phyloP scores from a whole-genome alignment of 2,888 invertebrate species.

The Tenthredo notha region DNA sequence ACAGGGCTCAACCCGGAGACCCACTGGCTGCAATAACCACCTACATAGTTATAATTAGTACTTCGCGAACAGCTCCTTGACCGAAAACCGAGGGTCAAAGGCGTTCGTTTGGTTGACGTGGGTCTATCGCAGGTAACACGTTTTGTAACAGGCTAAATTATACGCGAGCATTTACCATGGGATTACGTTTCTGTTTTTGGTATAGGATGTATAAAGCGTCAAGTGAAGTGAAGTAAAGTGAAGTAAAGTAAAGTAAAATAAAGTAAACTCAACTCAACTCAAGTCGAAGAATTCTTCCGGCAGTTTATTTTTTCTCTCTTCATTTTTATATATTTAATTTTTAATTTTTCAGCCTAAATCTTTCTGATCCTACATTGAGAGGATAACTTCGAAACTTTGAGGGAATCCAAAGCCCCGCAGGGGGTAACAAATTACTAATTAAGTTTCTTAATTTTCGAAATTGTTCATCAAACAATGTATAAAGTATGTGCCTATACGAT shows the following conservation, averaged over 20 bases:
- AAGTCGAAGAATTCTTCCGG: not conserved
- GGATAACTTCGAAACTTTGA: not conserved
- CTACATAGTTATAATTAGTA: slow-evolving; percentile 21
- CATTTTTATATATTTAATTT: not conserved
- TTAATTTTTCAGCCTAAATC: not conserved
- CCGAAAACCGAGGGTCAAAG: slow-evolving; percentile 12
- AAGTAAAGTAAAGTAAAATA: not conserved
- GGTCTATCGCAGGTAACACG: not conserved
- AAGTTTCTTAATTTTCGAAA: slow-evolving; percentile 20
- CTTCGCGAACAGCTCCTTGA: not conserved
- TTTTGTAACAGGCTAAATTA: not conserved
- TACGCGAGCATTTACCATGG: not conserved
- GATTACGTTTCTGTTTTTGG: not conserved
- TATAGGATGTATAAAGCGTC: not conserved
- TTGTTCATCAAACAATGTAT: slow-evolving; percentile 27
- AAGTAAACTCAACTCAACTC: not conserved
- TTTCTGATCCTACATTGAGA: not conserved
- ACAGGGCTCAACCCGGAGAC: not conserved
- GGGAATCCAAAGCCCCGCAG: not conserved
- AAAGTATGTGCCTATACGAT: slow-evolving; percentile 12
- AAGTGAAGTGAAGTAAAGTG: not conserved
- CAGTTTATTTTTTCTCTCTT: not conserved
- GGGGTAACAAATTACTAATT: slow-evolving; percentile 16
- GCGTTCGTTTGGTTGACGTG: slow-evolving; percentile 21
- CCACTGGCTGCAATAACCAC: not conserved